Percentiles rank a stretch among this genome's conserved stretches.
Conservation (phyloP, 1,140 invertebrate genomes). For the Holotrichia oblita region DNA sequence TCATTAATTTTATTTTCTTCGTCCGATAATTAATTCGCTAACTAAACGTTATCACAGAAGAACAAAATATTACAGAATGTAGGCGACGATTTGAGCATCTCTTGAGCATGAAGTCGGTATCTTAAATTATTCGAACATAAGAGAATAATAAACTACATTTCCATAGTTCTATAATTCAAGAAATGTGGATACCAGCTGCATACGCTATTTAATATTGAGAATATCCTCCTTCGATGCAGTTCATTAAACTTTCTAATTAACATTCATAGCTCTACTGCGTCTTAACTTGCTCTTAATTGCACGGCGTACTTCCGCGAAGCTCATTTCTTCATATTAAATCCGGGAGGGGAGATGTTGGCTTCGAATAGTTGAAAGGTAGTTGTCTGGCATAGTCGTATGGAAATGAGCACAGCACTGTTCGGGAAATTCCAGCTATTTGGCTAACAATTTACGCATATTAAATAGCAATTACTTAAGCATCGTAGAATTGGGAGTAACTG, state of each 20-base stretch:
- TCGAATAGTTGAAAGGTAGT: conserved; percentile 1
- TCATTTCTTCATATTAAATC: conserved; percentile 13
- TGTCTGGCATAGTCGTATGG: background rate
- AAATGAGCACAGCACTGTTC: background rate
- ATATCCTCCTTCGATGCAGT: background rate
- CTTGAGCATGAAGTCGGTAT: no score
- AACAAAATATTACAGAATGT: no score
- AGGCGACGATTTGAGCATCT: no score
- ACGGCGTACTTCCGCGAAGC: background rate
- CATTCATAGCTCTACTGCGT: background rate
- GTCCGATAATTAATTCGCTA: no score
- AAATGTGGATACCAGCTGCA: background rate
- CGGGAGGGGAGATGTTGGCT: background rate
- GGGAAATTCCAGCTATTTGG: background rate
- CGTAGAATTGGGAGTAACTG: no score
- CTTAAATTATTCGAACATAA: no score
- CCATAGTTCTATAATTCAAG: no score
- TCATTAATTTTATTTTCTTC: no score
- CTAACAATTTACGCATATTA: no score
- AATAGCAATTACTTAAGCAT: no score
- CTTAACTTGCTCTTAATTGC: conserved; percentile 7
- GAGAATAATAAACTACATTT: no score
- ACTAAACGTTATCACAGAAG: no score
- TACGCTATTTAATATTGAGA: conserved; percentile 1
- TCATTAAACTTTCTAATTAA: conserved; percentile 3